A percentile compares a stretch with the other conserved stretches of the same genome.
These are phyloP conservation scores for Myotis lucifugus DNA, from an alignment of 2,113 vertebrate genomes.

Conservation along the genomic window DNA sequence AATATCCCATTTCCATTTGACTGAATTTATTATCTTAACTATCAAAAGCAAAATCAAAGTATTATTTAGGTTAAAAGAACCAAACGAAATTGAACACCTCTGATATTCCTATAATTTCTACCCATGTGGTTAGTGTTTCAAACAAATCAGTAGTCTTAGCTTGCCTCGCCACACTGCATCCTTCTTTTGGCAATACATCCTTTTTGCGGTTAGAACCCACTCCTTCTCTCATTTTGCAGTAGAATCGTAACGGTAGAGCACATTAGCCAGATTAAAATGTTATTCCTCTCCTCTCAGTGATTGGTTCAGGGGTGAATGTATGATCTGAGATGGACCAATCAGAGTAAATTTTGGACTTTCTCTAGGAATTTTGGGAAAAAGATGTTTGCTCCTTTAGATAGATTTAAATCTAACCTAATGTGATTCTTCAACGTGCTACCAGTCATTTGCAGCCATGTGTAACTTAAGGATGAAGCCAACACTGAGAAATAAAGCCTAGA, in stretches of 20 bases:
- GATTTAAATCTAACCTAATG: background rate
- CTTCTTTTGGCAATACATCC: background rate
- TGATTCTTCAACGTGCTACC: background rate
- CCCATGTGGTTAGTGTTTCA: background rate
- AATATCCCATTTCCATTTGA: background rate
- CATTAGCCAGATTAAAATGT: background rate
- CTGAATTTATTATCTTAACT: background rate
- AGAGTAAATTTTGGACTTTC: background rate
- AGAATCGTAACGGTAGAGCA: background rate
- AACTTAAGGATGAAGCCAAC: background rate
- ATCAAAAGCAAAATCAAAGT: slow-evolving; percentile 10
- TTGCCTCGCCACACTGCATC: background rate
- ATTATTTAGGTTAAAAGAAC: background rate
- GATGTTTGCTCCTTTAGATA: background rate
- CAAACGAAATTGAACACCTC: background rate
- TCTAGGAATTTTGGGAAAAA: background rate
- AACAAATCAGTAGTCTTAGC: background rate
- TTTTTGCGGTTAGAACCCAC: background rate
- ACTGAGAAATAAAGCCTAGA: background rate
- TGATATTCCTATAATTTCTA: background rate
- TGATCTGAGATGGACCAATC: background rate
- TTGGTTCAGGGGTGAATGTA: background rate
- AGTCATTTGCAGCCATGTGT: background rate
- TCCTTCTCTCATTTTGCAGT: background rate
- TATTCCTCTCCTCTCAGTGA: background rate